Evolutionary conservation across 2,113 vertebrate genomes (phyloP), one percentile per base, ranked within the genome.

Genomic region (Laticauda colubrina): DNA sequence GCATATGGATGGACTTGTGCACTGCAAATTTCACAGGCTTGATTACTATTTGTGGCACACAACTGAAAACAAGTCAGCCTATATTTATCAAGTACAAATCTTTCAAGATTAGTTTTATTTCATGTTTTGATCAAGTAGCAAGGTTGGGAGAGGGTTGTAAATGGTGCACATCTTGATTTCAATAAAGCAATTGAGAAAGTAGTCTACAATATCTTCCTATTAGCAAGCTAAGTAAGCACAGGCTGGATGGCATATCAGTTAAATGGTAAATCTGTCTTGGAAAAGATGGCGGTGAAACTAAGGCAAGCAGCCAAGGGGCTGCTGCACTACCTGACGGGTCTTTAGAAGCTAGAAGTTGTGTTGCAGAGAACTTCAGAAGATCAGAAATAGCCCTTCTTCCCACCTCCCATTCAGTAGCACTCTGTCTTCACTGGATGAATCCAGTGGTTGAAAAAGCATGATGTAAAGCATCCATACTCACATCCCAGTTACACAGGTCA

Each of bases 401-500:
- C 92, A 0, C 95, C 97, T 15, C 92, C 95, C 56, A 94, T 96
- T 64, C 96, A 97, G 94, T 96, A 96, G 43, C 95, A 92, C 53
- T 95, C 96, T 0, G 89, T 89, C 96, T 0, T 95, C 93, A 2
- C 91, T 91, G 1, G 0, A 26, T 61, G 59, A 61, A 7, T 61
- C 9, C 59, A 61, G 24, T 93, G 0, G 56, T 45, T 26, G 94
- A 94, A 81, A 94, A 94, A 93, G 81, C 95, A 61, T 56, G 55
- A 56, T 21, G 55, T 61, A 61, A 61, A 61, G 24, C 59, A 92
- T 56, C 92, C 93, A 48, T 95, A 88, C 51, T 86, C 95, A 48
- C 90, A 3, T 0, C 94, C 94, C 94, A 99, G 99, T 96, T 98
- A 98, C 96, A 98, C 98, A 93, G 98, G 98, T 95, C 98, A 98